Conservation (phyloP, 2,888 invertebrate genomes). For the Idaea dimidiata region DNA sequence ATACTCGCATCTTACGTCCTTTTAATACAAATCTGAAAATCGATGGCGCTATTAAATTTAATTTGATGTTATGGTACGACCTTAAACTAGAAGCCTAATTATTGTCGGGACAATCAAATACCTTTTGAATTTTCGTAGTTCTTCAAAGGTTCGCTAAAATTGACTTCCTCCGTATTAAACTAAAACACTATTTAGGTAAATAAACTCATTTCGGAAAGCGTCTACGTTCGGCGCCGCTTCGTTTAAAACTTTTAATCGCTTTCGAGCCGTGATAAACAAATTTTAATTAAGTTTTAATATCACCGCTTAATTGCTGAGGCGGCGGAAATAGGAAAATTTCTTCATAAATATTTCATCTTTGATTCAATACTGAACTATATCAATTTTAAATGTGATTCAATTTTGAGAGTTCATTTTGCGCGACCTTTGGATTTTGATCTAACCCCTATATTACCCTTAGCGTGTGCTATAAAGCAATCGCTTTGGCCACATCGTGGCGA, state of each 20-base stretch:
- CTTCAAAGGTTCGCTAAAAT: slow-evolving; percentile 9
- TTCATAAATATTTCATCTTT: slow-evolving; percentile 58
- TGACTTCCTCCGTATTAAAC: slow-evolving; percentile 38
- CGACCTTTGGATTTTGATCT: too few relatives aligned
- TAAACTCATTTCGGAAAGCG: slow-evolving; percentile 74
- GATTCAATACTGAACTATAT: slow-evolving; percentile 2
- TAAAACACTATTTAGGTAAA: slow-evolving; percentile 68
- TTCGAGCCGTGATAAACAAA: slow-evolving; percentile 79
- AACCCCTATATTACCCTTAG: too few relatives aligned
- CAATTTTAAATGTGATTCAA: background rate
- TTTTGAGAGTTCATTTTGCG: background rate
- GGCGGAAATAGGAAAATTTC: slow-evolving; percentile 66
- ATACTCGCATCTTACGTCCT: too few relatives aligned
- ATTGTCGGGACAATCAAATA: background rate
- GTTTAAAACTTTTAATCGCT: slow-evolving; percentile 80
- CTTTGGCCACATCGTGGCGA: too few relatives aligned
- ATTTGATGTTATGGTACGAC: too few relatives aligned
- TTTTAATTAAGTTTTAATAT: slow-evolving; percentile 81
- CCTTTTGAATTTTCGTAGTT: background rate
- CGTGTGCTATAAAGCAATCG: too few relatives aligned
- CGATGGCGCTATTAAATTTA: too few relatives aligned
- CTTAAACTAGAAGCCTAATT: too few relatives aligned
- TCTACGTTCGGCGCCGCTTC: slow-evolving; percentile 69
- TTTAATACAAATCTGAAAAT: too few relatives aligned
- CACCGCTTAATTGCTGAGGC: slow-evolving; percentile 77